Conservation (phyloP, 2,888 invertebrate genomes). For the Blastobasis lacticolella region DNA sequence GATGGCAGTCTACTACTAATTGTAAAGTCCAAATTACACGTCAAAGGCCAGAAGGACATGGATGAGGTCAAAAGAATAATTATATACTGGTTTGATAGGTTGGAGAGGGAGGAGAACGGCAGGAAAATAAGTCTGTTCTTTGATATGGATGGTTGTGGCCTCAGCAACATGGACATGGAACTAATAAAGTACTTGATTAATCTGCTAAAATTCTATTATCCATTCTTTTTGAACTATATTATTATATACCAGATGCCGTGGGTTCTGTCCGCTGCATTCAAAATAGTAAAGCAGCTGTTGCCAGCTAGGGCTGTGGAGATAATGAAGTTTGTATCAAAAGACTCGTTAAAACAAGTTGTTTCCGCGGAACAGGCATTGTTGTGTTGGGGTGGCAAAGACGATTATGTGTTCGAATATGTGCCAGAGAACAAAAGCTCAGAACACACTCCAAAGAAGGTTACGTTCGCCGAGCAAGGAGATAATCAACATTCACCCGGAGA, state of each 20-base stretch:
- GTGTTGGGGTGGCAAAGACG: constrained; percentile 87
- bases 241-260: constrained; percentile 95
- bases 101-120: constrained; percentile 83
- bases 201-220: constrained; percentile 91
- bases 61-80: constrained; percentile 85
- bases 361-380: constrained; percentile 81
- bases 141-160: constrained; percentile 91
- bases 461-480: constrained; percentile 53
- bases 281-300: constrained; percentile 89
- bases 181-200: constrained; percentile 90
- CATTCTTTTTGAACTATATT: constrained; percentile 89
- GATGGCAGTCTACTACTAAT: constrained; percentile 86
- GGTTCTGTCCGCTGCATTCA: constrained; percentile 93
- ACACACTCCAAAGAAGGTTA: constrained; percentile 64
- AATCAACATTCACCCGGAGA: constrained; percentile 61
- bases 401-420: constrained; percentile 81
- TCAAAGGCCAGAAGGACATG: constrained; percentile 83
- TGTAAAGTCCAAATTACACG: constrained; percentile 86
- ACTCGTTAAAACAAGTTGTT: constrained; percentile 82
- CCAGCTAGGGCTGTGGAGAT: constrained; percentile 91
- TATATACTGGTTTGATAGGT: constrained; percentile 89
- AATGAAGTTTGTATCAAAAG: constrained; percentile 88
- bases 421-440: constrained; percentile 70
- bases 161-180: constrained; percentile 94
- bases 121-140: constrained; percentile 89